Evolutionary conservation across 2,888 invertebrate species (phyloP).

Genomic region (Mythimna loreyi): DNA sequence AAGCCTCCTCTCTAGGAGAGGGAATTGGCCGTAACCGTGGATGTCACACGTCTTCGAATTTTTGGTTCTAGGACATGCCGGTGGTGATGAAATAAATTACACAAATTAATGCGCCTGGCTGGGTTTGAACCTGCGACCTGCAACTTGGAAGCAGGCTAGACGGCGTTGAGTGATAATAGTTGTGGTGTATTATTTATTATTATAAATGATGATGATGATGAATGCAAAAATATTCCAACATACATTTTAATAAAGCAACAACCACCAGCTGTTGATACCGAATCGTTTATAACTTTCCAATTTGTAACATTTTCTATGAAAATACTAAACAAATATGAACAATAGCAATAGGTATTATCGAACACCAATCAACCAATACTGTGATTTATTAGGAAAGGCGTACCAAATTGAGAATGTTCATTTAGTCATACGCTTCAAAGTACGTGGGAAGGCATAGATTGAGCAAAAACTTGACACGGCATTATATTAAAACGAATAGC

Average conservation of each 20-base stretch:
- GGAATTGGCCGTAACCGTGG: too few relatives aligned
- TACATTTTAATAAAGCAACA: background rate
- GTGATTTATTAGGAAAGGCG: constrained; percentile 45
- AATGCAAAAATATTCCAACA: background rate
- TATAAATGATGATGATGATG: background rate
- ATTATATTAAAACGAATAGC: constrained; percentile 8
- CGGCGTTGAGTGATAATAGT: too few relatives aligned
- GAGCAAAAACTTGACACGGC: constrained; percentile 23
- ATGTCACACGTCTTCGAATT: too few relatives aligned
- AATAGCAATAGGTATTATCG: constrained; percentile 10
- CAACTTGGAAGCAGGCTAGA: too few relatives aligned
- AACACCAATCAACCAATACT: constrained; percentile 22
- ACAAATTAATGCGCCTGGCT: too few relatives aligned
- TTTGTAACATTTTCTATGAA: constrained; percentile 24
- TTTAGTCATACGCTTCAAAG: constrained; percentile 43
- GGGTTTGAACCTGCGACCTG: too few relatives aligned
- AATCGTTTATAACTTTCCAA: constrained; percentile 37
- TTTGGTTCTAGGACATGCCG: too few relatives aligned
- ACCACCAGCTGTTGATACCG: background rate
- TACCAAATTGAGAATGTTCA: constrained; percentile 51
- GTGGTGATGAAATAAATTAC: too few relatives aligned
- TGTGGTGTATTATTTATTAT: too few relatives aligned
- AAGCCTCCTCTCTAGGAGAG: too few relatives aligned
- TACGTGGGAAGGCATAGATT: constrained; percentile 39
- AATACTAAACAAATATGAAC: constrained; percentile 19